Percentiles rank a stretch among this genome's conserved stretches.
phyloP scores from a whole-genome alignment of 2,113 vertebrate genomes.

The Perccottus glenii region DNA sequence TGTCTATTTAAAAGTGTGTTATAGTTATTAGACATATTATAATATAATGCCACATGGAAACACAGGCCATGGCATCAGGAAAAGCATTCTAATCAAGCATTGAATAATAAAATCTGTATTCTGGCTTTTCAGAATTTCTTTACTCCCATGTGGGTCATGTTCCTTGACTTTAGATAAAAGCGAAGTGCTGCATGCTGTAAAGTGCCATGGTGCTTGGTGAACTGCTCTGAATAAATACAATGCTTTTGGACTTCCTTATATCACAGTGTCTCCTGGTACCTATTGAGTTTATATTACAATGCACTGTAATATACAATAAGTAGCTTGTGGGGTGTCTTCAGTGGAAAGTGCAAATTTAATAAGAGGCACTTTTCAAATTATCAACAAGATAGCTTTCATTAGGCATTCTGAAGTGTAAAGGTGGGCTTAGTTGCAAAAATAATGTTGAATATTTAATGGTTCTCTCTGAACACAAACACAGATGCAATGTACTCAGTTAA shows the following conservation, averaged over 20 bases:
- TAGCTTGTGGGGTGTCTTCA: conserved; percentile 43
- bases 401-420: conserved; percentile 44
- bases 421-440: conserved; percentile 52
- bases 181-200: conserved; percentile 61
- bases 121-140: conserved; percentile 34
- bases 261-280: conserved; percentile 43
- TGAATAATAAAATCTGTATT: conserved; percentile 14
- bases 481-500: conserved; percentile 19
- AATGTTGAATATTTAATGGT: conserved; percentile 50
- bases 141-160: conserved; percentile 43
- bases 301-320: conserved; percentile 63
- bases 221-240: conserved; percentile 51
- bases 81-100: conserved; percentile 7
- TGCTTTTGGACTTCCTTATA: conserved; percentile 58
- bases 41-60: conserved; percentile 13
- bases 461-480: conserved; percentile 22
- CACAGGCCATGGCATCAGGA: background rate
- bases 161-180: conserved; percentile 41
- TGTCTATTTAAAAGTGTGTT: conserved; percentile 2
- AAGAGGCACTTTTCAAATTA: conserved; percentile 48
- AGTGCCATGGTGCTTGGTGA: conserved; percentile 34
- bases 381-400: conserved; percentile 56
- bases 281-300: conserved; percentile 61
- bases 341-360: conserved; percentile 59
- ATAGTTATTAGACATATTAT: background rate